Base-by-base conservation (phyloP, 2,888 invertebrate species). In the Stictocephala bisonia region DNA sequence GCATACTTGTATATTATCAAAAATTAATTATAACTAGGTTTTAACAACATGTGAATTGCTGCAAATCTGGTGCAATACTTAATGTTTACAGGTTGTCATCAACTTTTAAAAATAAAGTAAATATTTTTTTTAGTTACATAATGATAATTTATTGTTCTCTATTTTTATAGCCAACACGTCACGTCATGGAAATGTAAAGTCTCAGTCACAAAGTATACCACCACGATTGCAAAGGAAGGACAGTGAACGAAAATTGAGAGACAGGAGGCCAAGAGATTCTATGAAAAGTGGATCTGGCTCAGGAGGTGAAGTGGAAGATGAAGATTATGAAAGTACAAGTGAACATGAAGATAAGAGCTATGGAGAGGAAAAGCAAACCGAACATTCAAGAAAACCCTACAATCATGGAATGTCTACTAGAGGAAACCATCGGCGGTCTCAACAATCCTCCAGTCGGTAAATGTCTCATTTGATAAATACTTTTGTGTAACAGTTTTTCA, bases 321-420 rank as follows among this genome's bases (percentile, higher is more conserved):
- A 90, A 80, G 88, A 92, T 80, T 93, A 93, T 91, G 94, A 93
- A 83, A 93, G 93, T 44, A 93, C 93, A 18, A 93, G 93, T 6
- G 76, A 76, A 18, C 69, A 68, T 6, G 74, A 71, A 18, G 74
- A 73, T 11, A 60, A 22, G 22, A n/a, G 18, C 1, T 31, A 7
- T 44, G 40, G 24, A 40, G 53, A 53, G 9, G 70, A 71, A 6
- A 27, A 6, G n/a, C 56, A 26, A 56, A 40, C 26, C 20, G 40
- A 71, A 29, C 22, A 31, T 11, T 60, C 27, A 26, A 7, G 44
- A 15, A 44, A 15, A n/a, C 7, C 7, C 44, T 44, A n/a, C 15
- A 15, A 7, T 44, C 22, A 40, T 18, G n/a, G 11, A 2, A n/a
- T n/a, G n/a, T n/a, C n/a, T n/a, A 15, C 4, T 20, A 64, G 64